Percentiles rank a stretch among this genome's conserved stretches.
These are phyloP conservation scores for Apis dorsata DNA, from an alignment of 1,140 invertebrate species.

Conservation along the genomic window DNA sequence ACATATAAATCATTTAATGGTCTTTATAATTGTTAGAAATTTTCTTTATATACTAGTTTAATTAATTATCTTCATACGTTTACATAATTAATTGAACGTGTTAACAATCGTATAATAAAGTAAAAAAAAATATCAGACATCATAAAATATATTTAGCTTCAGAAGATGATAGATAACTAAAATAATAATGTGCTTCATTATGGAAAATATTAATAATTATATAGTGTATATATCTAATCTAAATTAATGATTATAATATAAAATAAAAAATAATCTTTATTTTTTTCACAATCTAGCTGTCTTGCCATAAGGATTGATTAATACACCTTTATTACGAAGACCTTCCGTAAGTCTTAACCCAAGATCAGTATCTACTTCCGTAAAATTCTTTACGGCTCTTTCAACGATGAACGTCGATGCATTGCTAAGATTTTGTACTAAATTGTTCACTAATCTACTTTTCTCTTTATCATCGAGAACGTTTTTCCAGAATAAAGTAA, in stretches of 20 bases:
- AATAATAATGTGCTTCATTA: conserved; percentile 25
- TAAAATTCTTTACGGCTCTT: conserved; percentile 89
- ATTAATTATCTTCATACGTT: no score
- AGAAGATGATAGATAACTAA: not conserved
- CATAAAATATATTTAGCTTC: not conserved
- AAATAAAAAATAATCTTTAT: not conserved
- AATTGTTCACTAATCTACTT: conserved; percentile 88
- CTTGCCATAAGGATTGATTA: conserved; percentile 73
- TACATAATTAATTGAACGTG: no score
- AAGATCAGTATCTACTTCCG: conserved; percentile 84
- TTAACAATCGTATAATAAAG: not conserved
- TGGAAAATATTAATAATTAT: conserved; percentile 10
- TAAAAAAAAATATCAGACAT: not conserved
- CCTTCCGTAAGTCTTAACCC: conserved; percentile 84
- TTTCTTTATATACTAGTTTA: no score
- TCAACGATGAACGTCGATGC: conserved; percentile 93
- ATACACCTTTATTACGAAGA: conserved; percentile 81
- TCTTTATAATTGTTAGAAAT: no score
- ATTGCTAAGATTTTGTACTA: conserved; percentile 88
- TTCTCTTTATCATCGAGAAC: conserved; percentile 87
- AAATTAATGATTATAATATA: not conserved
- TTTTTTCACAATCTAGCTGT: conserved; percentile 70
- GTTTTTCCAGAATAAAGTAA: conserved; percentile 89
- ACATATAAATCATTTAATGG: no score
- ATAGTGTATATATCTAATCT: not conserved